Evolutionary conservation across 2,888 invertebrate genomes (phyloP).

Genomic region (Drosophila trichaetosa): DNA sequence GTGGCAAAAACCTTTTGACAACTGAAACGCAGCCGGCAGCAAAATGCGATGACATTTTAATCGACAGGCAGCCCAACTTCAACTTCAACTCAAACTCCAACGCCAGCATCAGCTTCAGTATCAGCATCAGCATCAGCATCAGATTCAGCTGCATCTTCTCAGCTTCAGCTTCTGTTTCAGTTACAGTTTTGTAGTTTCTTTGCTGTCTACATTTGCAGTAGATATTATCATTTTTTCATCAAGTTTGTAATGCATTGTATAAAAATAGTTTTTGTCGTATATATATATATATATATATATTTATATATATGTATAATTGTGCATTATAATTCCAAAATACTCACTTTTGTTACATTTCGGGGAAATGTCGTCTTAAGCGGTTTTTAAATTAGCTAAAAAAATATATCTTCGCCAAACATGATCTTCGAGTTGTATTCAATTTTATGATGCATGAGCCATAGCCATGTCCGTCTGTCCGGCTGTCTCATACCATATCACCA

Average conservation of each 20-base stretch:
- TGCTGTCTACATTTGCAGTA: neutral
- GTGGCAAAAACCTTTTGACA: constrained; percentile 64
- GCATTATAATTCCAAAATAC: neutral
- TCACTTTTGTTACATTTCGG: neutral
- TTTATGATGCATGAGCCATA: neutral
- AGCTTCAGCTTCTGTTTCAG: constrained; percentile 11
- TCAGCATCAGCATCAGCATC: constrained; percentile 7
- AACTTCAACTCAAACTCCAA: constrained; percentile 10
- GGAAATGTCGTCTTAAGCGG: neutral
- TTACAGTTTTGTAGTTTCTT: constrained; percentile 7
- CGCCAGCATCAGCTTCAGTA: constrained; percentile 7
- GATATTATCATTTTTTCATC: neutral
- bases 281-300: neutral
- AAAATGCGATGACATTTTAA: constrained; percentile 79
- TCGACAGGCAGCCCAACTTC: constrained; percentile 60
- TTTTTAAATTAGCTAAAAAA: neutral
- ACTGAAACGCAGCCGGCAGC: constrained; percentile 68
- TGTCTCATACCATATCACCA: neutral
- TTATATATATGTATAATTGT: neutral
- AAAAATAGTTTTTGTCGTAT: no score
- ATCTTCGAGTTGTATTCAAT: neutral
- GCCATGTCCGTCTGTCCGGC: neutral
- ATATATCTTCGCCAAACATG: neutral
- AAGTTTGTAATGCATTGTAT: neutral
- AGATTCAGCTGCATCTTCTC: constrained; percentile 12